These are phyloP conservation scores for Cyclura pinguis DNA, from an alignment of 2,797 vertebrate genomes.

Conservation along the genomic window DNA sequence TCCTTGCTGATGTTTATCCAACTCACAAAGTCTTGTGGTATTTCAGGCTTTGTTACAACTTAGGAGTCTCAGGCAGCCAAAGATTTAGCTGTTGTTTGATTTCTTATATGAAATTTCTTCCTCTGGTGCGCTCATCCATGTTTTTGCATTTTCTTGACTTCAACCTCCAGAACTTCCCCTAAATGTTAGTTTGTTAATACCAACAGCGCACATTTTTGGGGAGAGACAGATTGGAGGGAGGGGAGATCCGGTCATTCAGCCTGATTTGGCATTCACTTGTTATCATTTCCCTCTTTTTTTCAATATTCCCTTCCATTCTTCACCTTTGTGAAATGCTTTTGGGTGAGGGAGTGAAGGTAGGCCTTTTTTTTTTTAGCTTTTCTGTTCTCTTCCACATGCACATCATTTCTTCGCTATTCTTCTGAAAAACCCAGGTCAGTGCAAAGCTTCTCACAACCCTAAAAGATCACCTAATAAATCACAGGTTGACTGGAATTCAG, in stretches of 20 bases:
- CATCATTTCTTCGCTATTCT: too few species aligned
- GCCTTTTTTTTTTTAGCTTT: background rate
- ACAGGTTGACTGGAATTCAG: background rate
- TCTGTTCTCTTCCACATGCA: background rate
- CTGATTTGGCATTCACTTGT: background rate
- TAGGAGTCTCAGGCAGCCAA: background rate
- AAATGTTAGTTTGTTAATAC: background rate
- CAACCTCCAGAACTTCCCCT: background rate
- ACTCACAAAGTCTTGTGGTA: background rate
- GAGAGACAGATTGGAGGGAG: background rate
- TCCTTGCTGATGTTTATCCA: conserved; percentile 8
- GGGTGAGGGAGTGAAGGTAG: background rate
- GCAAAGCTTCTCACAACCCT: background rate
- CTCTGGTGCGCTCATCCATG: background rate
- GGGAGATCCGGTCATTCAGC: too few species aligned
- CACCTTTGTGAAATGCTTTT: background rate
- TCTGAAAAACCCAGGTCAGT: background rate
- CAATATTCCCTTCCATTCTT: background rate
- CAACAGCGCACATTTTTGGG: background rate
- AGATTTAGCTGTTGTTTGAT: background rate
- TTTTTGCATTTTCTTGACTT: background rate
- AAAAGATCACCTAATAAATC: background rate
- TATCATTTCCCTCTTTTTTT: background rate
- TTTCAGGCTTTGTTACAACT: conserved; percentile 21
- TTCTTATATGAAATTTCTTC: background rate